These are phyloP conservation scores for Andrena cerasifolii DNA, from an alignment of 1,140 invertebrate species.

Conservation along the genomic window DNA sequence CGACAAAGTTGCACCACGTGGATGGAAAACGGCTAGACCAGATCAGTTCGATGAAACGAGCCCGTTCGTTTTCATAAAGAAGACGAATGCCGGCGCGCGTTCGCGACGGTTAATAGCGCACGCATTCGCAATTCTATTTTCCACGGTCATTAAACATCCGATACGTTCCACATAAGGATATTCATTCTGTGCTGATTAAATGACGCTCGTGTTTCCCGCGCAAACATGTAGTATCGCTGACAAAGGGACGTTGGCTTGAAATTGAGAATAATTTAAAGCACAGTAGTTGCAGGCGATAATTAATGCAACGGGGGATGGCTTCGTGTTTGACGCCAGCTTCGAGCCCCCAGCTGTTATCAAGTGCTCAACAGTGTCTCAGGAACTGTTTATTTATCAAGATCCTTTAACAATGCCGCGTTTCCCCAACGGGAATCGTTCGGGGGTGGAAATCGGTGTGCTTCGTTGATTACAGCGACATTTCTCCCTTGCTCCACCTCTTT, in stretches of 20 bases:
- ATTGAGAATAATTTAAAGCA: conserved; percentile 40
- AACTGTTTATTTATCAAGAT: conserved; percentile 64
- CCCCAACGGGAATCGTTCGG: conserved; percentile 59
- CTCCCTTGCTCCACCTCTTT: conserved; percentile 20
- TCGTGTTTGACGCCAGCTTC: conserved; percentile 34
- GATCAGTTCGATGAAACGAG: no score
- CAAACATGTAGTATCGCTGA: background rate
- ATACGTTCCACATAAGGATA: background rate
- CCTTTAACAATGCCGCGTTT: conserved; percentile 58
- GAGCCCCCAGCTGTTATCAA: conserved; percentile 37
- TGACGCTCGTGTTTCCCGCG: background rate
- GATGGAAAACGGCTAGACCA: no score
- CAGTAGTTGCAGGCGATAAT: conserved; percentile 40
- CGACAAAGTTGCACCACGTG: no score
- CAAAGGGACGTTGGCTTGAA: background rate
- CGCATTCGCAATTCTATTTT: background rate
- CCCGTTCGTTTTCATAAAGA: no score
- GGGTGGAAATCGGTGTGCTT: conserved; percentile 61
- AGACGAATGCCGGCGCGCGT: no score
- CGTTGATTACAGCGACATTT: conserved; percentile 62
- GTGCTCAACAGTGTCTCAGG: conserved; percentile 52
- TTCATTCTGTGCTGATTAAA: no score
- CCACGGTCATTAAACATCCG: background rate
- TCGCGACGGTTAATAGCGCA: no score
- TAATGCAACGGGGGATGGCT: conserved; percentile 37